Conservation (phyloP, 1,140 invertebrate genomes). For the Dendroctonus valens region DNA sequence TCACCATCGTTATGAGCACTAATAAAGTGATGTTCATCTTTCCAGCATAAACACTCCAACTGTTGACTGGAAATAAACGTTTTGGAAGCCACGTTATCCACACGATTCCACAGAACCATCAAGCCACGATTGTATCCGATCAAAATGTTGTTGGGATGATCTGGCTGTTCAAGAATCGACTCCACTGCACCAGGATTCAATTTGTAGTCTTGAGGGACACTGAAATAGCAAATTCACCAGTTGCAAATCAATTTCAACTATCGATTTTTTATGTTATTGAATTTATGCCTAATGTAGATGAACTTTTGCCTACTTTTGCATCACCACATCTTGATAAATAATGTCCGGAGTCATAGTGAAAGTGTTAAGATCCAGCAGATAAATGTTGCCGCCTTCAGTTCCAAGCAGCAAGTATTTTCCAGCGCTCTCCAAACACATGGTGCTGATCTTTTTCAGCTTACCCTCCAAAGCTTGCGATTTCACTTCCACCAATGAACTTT, state of each 20-base stretch:
- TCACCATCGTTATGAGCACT: slow-evolving; percentile 97
- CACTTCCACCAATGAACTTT: slow-evolving; percentile 72
- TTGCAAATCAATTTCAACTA: not conserved
- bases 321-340: slow-evolving; percentile 94
- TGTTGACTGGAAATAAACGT: slow-evolving; percentile 85
- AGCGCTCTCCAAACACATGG: slow-evolving; percentile 75
- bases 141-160: slow-evolving; percentile 75
- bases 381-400: slow-evolving; percentile 94
- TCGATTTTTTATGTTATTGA: slow-evolving; percentile 1
- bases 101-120: slow-evolving; percentile 87
- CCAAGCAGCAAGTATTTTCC: slow-evolving; percentile 84
- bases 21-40: slow-evolving; percentile 74
- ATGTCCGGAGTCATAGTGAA: slow-evolving; percentile 87
- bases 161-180: slow-evolving; percentile 82
- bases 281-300: not conserved
- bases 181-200: slow-evolving; percentile 95
- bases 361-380: slow-evolving; percentile 78
- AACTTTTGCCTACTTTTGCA: slow-evolving; percentile 77
- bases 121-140: slow-evolving; percentile 92
- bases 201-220: slow-evolving; percentile 91
- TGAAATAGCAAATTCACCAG: slow-evolving; percentile 50
- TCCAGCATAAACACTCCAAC: slow-evolving; percentile 87
- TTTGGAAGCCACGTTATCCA: slow-evolving; percentile 62
- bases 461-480: slow-evolving; percentile 52
- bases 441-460: slow-evolving; percentile 89